A percentile compares a stretch with the other conserved stretches of the same genome.
Conservation (phyloP, 1,140 invertebrate genomes). For the Nebria ingens region DNA sequence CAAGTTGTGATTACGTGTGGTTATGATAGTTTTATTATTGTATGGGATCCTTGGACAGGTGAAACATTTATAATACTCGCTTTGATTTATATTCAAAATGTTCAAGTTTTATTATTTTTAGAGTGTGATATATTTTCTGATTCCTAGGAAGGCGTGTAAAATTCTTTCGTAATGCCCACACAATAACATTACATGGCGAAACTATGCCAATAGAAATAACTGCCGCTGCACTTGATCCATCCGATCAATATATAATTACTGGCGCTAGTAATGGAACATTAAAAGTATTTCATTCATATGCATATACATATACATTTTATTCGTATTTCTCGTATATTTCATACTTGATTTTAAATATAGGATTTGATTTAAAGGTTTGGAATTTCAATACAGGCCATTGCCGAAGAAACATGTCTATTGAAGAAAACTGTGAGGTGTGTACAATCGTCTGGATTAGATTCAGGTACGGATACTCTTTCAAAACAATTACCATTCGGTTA, state of each 20-base stretch:
- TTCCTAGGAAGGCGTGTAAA: slow-evolving; percentile 43
- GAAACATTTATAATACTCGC: no score
- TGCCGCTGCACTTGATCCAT: slow-evolving; percentile 60
- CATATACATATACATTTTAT: neutral
- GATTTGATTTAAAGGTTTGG: slow-evolving; percentile 64
- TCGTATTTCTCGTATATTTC: slow-evolving; percentile 25
- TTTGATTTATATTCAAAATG: no score
- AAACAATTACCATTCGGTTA: neutral
- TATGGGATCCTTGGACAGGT: slow-evolving; percentile 57
- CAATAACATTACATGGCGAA: slow-evolving; percentile 45
- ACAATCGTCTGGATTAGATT: slow-evolving; percentile 44
- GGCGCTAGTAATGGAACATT: slow-evolving; percentile 56
- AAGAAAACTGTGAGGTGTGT: slow-evolving; percentile 46
- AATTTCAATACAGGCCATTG: slow-evolving; percentile 66
- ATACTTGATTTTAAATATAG: no score
- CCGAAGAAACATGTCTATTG: slow-evolving; percentile 49
- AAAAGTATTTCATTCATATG: slow-evolving; percentile 35
- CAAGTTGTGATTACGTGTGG: slow-evolving; percentile 51
- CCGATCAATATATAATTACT: slow-evolving; percentile 55
- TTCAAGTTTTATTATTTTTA: no score
- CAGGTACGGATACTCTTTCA: slow-evolving; percentile 27
- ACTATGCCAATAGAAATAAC: slow-evolving; percentile 59
- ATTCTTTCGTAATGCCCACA: slow-evolving; percentile 53
- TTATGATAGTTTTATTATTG: slow-evolving; percentile 58
- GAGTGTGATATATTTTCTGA: no score